Evolutionary conservation across 2,113 vertebrate species (phyloP).

Genomic region (Cephalopholis sonnerati): DNA sequence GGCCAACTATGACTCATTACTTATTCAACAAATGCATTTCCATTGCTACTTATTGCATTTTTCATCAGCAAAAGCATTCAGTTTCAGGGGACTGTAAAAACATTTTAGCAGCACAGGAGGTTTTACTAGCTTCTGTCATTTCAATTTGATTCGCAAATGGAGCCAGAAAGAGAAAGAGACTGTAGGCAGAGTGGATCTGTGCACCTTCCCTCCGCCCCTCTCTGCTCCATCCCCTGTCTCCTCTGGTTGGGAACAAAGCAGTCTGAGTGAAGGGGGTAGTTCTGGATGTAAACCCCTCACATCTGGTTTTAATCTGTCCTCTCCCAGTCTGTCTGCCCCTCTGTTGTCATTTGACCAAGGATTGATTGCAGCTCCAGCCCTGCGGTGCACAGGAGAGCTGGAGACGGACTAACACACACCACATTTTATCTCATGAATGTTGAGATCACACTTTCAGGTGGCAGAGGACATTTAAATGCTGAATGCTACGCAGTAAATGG

Average conservation of each 20-base stretch:
- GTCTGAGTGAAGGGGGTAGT: neutral
- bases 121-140: slow-evolving; percentile 20
- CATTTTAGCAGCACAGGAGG: neutral
- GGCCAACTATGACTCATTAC: slow-evolving; percentile 11
- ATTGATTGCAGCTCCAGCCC: slow-evolving; percentile 32
- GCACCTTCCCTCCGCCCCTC: neutral
- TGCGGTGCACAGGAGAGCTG: neutral
- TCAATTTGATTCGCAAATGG: slow-evolving; percentile 9
- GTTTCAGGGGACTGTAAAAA: slow-evolving; percentile 5
- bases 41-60: slow-evolving; percentile 10
- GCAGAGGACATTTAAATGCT: neutral
- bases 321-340: neutral
- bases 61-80: neutral
- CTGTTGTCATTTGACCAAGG: slow-evolving; percentile 16
- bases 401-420: neutral
- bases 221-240: slow-evolving; percentile 10
- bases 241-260: slow-evolving; percentile 16
- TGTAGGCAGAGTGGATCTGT: neutral
- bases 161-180: neutral
- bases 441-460: neutral
- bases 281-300: slow-evolving; percentile 36
- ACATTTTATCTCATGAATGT: slow-evolving; percentile 4
- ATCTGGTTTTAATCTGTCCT: slow-evolving; percentile 60
- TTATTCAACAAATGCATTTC: slow-evolving; percentile 21
- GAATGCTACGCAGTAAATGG: neutral